Base-by-base conservation (phyloP, 2,113 vertebrate genomes). In the Gasterosteus nipponicus region DNA sequence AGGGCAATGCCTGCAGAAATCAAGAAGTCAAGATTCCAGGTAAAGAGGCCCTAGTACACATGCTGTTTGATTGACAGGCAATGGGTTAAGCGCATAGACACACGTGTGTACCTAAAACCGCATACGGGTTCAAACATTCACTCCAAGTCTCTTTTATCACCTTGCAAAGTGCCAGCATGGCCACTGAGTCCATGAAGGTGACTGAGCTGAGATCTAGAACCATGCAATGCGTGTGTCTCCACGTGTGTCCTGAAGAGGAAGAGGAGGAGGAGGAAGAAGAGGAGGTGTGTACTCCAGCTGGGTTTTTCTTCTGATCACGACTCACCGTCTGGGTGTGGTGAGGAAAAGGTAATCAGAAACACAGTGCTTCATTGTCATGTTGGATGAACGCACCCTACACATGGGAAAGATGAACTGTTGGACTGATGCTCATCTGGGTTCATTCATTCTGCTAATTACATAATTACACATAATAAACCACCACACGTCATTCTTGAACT, bases 151-250 rank as follows among this genome's bases (percentile, higher is more conserved):
- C 10, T 59, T 33, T 58, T 9, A 90, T 95, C 87, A 96, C 96
- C 0, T 95, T 95, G 90, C 93, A 94, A 73, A 97, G 83, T 42
- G 82, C 92, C 62, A 91, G 94, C 80, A 95, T 86, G 57, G 94
- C 93, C 78, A 95, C 93, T 0, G 95, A 96, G 85, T 97, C 96
- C 84, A 96, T 86, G 0, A 97, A 97, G 73, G 73, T 94, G 72
- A 96, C 89, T 0, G 94, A 44, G 38, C 94, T 91, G 73, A 97
- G 84, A 76, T 97, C 95, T 81, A 97, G 89, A 85, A 98, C 61
- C 29, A 97, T 14, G 0, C 91, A 78, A 0, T 95, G 91, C 75
- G 94, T 87, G 15, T 64, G 46, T 31, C 18, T 8, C 88, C 49
- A 87, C 84, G 35, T 89, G 84, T 75, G 94, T 78, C 39, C 88